Evolutionary conservation across 1,140 invertebrate species (phyloP), one percentile per base, ranked within the genome.

Genomic region (Zaprionus tsacasi): DNA sequence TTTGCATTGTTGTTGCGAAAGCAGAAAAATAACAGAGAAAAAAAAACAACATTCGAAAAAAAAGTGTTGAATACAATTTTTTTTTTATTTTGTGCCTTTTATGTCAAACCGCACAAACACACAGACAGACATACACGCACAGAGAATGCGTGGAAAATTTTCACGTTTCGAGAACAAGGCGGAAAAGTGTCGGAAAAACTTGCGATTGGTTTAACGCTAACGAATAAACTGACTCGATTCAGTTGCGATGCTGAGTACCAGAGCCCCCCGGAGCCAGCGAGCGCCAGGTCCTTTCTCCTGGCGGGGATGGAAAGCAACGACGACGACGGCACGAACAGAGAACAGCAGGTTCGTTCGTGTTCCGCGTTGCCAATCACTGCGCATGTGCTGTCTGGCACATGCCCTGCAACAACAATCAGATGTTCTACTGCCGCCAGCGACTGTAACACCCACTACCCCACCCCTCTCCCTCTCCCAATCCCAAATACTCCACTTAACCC

Each of bases 101-200:
- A 55, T 54, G 35, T 54, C 68, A 64, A 17, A 55, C 52, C 40
- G 50, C 33, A 60, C 56, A 59, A 35, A 60, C 48, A 70, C 12
- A 25, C 54, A n/a, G n/a, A 36, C 40, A 52, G 40, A 63, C 50
- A 55, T 35, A 63, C 50, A 63, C 15, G 25, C 27, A 63, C 27
- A 70, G 15, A 56, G 33, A 58, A 64, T 60, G 73, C 61, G 69
- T 76, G 73, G 68, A 71, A 71, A 76, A 60, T 76, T 76, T 71
- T 66, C 58, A 69, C 70, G 74, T 67, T 61, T 40, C 61, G 57
- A 36, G 43, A 56, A 70, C 58, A 55, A 52, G 43, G 50, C 27
- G 63, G 52, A 76, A 76, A 76, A 75, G 52, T 33, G 73, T 76
- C 48, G 59, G 48, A 33, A 66, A 72, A 71, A 64, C 74, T 72